phyloP scores from a whole-genome alignment of 2,797 vertebrate species.

The Ceryle rudis region DNA sequence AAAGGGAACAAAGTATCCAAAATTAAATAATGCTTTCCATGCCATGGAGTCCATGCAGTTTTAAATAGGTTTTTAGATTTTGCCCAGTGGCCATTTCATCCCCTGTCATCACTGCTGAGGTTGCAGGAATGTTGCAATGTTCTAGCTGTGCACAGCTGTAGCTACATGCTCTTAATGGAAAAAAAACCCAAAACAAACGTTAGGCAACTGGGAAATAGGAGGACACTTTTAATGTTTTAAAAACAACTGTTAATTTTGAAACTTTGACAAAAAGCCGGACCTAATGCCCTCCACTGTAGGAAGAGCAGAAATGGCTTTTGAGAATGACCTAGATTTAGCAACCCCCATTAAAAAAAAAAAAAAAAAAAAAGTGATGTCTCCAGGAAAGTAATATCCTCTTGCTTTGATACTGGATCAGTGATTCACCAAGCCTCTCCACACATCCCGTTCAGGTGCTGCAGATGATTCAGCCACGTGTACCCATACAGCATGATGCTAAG shows the following conservation, averaged over 20 bases:
- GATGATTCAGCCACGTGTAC: not conserved
- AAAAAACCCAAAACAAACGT: not conserved
- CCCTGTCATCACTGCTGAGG: not conserved
- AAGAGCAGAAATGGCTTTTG: not conserved
- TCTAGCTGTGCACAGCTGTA: not conserved
- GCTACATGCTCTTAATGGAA: fast-evolving
- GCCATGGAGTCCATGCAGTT: not conserved
- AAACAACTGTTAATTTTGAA: not conserved
- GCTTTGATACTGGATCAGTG: not conserved
- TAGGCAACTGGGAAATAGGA: not conserved
- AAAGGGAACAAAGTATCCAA: not conserved
- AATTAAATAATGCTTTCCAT: not conserved
- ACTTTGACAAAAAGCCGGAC: not conserved
- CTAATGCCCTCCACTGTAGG: not conserved
- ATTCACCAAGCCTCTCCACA: not conserved
- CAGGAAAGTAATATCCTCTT: not conserved
- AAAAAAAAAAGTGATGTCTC: not conserved
- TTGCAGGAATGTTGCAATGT: not conserved
- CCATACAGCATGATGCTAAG: not conserved
- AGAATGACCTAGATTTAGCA: not conserved
- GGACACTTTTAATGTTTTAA: not conserved
- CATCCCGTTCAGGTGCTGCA: not conserved
- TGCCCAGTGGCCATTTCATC: not conserved
- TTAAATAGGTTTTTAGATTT: not conserved
- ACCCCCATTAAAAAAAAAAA: not conserved